Percentiles rank a stretch among this genome's conserved stretches.
Conservation (phyloP, 2,888 invertebrate species). For the Acronicta leporina region DNA sequence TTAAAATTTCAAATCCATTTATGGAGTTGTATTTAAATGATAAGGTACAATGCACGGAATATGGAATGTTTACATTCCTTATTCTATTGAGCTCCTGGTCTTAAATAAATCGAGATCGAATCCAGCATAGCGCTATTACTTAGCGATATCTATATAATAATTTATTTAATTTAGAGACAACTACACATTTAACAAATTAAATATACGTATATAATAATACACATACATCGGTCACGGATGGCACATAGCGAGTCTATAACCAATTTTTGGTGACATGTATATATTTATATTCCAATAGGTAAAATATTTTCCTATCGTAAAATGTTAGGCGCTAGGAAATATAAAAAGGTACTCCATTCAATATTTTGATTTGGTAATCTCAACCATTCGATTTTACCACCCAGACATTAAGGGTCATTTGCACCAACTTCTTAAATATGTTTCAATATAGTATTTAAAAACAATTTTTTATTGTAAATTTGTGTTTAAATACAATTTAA, state of each 20-base stretch:
- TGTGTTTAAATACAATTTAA: no score
- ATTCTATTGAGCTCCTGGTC: slow-evolving; percentile 12
- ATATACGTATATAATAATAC: no score
- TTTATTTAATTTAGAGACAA: slow-evolving; percentile 23
- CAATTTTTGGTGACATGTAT: neutral
- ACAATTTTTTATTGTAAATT: no score
- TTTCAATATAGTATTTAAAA: no score
- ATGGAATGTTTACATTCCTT: slow-evolving; percentile 45
- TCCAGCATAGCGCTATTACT: slow-evolving; percentile 11
- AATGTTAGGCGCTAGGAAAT: neutral
- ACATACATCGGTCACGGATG: slow-evolving; percentile 13
- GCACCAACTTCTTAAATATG: no score
- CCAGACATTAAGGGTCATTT: no score
- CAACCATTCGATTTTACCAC: no score
- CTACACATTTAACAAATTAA: slow-evolving; percentile 22
- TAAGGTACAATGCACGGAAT: slow-evolving; percentile 28
- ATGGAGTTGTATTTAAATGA: slow-evolving; percentile 33
- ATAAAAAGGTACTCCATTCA: neutral
- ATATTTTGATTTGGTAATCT: no score
- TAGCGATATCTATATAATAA: slow-evolving; percentile 21
- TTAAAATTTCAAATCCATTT: slow-evolving; percentile 17
- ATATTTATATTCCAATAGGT: neutral
- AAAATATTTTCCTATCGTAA: neutral
- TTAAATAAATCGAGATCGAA: neutral
- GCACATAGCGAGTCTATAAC: slow-evolving; percentile 7